Evolutionary conservation across 1,140 invertebrate genomes (phyloP).

Genomic region (Cydia amplana): DNA sequence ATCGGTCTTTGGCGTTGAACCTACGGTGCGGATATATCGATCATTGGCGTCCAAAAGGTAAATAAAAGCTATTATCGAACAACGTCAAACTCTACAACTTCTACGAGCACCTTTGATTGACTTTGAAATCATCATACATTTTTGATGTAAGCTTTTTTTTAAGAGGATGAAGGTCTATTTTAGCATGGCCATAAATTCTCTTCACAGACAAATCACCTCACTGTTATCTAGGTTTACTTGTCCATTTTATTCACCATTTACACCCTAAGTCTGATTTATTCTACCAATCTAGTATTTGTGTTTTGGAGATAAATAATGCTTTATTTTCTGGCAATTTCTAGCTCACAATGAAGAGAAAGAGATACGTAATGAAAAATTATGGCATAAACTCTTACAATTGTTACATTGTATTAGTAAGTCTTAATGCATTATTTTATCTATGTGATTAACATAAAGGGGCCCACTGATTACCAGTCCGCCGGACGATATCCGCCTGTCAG

Average conservation of each 20-base stretch:
- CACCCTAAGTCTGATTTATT: conserved; percentile 6
- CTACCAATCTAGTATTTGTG: neutral
- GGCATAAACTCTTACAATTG: neutral
- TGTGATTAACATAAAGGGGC: too few species aligned
- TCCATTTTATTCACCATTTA: neutral
- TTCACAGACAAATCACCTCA: neutral
- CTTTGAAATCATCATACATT: too few species aligned
- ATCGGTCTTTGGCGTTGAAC: too few species aligned
- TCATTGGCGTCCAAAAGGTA: too few species aligned
- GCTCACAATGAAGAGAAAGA: neutral
- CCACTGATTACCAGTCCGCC: too few species aligned
- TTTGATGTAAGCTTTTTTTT: too few species aligned
- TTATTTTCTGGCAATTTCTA: neutral
- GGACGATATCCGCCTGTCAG: too few species aligned
- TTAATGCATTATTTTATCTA: neutral
- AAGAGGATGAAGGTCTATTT: too few species aligned
- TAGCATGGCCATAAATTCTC: neutral
- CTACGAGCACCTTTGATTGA: too few species aligned
- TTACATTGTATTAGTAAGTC: neutral
- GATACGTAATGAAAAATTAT: neutral
- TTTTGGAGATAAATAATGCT: neutral
- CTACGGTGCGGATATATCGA: too few species aligned
- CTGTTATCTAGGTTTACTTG: neutral
- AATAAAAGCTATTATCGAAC: too few species aligned
- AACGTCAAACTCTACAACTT: too few species aligned